A percentile compares a stretch with the other conserved stretches of the same genome.
These are phyloP conservation scores for Megamerina dolium DNA, from an alignment of 2,888 invertebrate genomes.

Conservation along the genomic window DNA sequence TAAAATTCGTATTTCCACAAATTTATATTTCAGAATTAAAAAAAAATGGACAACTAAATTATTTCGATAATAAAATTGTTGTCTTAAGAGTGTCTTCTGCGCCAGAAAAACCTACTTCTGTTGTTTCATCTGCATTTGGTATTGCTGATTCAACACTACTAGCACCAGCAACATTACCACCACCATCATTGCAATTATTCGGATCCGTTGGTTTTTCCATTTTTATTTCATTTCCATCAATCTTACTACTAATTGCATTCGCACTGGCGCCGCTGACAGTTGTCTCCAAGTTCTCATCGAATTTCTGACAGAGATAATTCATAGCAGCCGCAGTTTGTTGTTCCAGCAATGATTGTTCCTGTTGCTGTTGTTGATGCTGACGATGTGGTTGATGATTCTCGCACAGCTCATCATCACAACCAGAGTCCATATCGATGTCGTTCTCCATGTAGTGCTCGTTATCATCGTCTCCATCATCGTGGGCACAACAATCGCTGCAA, in stretches of 20 bases:
- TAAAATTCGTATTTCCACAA: too few relatives aligned
- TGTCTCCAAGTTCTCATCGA: conserved; percentile 47
- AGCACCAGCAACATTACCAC: background rate
- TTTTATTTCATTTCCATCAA: conserved; percentile 12
- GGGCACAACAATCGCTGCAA: background rate
- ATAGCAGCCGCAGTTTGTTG: conserved; percentile 28
- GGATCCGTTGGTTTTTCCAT: background rate
- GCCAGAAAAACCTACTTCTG: too few relatives aligned
- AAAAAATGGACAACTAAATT: too few relatives aligned
- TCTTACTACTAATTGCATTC: conserved; percentile 9
- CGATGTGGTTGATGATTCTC: conserved; percentile 25
- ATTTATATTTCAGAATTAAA: too few relatives aligned
- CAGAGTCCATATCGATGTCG: conserved; percentile 41
- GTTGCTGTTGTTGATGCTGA: conserved; percentile 31
- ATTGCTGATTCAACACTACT: background rate
- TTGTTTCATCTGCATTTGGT: background rate
- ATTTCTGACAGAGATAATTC: conserved; percentile 49
- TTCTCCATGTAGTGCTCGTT: too few relatives aligned
- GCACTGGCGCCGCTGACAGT: conserved; percentile 14
- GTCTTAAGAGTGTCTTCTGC: too few relatives aligned
- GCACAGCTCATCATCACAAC: conserved; percentile 45
- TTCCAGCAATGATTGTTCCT: conserved; percentile 25
- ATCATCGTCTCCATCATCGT: too few relatives aligned
- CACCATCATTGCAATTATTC: conserved; percentile 3
- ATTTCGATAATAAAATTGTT: too few relatives aligned